These are phyloP conservation scores for Agonopterix alstromeriana DNA, from an alignment of 2,888 invertebrate species.

Conservation along the genomic window DNA sequence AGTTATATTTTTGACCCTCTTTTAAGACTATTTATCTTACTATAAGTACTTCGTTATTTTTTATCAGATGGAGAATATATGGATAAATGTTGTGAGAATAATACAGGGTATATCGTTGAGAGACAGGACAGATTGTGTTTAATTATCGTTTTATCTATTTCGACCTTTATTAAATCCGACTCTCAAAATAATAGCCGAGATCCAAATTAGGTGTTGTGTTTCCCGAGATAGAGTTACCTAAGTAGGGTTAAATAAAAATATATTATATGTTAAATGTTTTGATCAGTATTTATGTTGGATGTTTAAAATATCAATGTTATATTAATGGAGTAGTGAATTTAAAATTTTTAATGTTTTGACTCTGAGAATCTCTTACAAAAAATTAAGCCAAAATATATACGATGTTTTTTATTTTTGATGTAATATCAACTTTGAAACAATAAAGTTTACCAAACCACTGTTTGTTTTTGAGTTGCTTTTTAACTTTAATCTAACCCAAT, in stretches of 20 bases:
- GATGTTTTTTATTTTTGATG: constrained; percentile 55
- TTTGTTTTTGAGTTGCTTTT: constrained; percentile 6
- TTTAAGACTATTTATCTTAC: constrained; percentile 52
- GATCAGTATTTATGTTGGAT: constrained; percentile 61
- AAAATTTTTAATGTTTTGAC: constrained; percentile 51
- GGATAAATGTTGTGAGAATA: constrained; percentile 54
- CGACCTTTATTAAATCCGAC: constrained; percentile 35
- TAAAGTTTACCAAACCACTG: constrained; percentile 34
- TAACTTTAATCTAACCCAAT: too few relatives aligned
- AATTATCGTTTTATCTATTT: constrained; percentile 5
- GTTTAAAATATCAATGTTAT: constrained; percentile 55
- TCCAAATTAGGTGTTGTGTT: constrained; percentile 60
- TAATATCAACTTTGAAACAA: constrained; percentile 50
- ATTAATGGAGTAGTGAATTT: constrained; percentile 48
- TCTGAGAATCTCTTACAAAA: constrained; percentile 44
- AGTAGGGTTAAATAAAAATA: constrained; percentile 35
- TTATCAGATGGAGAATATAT: constrained; percentile 39
- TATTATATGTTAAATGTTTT: constrained; percentile 64
- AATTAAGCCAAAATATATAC: constrained; percentile 33
- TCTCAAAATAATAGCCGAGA: constrained; percentile 18
- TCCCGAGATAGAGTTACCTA: constrained; percentile 26
- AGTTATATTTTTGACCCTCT: constrained; percentile 71
- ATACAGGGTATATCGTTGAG: constrained; percentile 68
- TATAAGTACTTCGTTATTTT: constrained; percentile 46
- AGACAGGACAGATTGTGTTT: constrained; percentile 32